These are phyloP conservation scores for Leptarthrus brevirostris DNA, from an alignment of 2,888 invertebrate genomes.

Conservation along the genomic window DNA sequence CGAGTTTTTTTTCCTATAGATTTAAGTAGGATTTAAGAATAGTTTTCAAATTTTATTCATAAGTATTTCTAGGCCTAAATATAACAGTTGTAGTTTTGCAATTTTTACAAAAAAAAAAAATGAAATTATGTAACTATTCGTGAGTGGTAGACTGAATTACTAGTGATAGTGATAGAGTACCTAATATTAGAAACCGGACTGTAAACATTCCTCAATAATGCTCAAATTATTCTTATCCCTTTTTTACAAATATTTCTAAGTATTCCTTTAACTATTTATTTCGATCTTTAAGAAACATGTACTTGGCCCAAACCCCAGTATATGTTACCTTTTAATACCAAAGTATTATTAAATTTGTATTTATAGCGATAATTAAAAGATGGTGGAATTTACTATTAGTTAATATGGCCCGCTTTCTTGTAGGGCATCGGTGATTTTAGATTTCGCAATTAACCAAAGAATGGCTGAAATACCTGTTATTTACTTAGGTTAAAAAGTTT, in stretches of 20 bases:
- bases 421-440: too few relatives aligned
- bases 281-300: neutral
- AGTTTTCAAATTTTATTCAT: slow-evolving; percentile 33
- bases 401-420: too few relatives aligned
- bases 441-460: too few relatives aligned
- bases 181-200: slow-evolving; percentile 14
- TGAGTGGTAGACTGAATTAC: slow-evolving; percentile 47
- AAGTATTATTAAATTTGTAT: neutral
- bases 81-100: slow-evolving; percentile 39
- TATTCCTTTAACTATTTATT: neutral
- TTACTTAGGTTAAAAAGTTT: slow-evolving; percentile 4
- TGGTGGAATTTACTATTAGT: too few relatives aligned
- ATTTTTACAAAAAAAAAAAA: slow-evolving; percentile 45
- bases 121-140: slow-evolving; percentile 32
- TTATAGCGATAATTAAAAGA: too few relatives aligned
- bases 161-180: slow-evolving; percentile 35
- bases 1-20: slow-evolving; percentile 31
- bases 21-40: slow-evolving; percentile 28
- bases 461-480: too few relatives aligned
- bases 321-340: neutral
- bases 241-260: neutral
- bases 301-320: neutral
- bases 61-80: slow-evolving; percentile 41
- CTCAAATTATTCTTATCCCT: slow-evolving; percentile 16
- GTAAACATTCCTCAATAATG: slow-evolving; percentile 23